Evolutionary conservation across 2,888 invertebrate species (phyloP).

Genomic region (Agonum fuliginosum): DNA sequence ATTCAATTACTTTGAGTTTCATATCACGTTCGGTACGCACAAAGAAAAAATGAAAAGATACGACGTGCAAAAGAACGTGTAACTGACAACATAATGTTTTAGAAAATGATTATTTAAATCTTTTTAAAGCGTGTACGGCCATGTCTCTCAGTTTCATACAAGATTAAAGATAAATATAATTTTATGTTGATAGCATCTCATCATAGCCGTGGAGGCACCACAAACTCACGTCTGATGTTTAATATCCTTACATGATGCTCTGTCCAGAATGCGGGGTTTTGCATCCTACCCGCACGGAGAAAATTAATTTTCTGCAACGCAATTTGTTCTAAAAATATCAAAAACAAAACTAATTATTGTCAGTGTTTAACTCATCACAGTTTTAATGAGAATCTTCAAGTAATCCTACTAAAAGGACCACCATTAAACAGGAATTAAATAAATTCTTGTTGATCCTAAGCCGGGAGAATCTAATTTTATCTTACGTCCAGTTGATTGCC

Average conservation of each 20-base stretch:
- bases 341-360: background rate
- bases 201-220: conserved; percentile 4
- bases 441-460: conserved; percentile 10
- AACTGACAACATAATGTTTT: conserved; percentile 24
- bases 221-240: conserved; percentile 12
- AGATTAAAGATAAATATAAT: conserved; percentile 48
- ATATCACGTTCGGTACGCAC: conserved; percentile 12
- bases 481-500: conserved; percentile 6
- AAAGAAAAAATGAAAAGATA: background rate
- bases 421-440: conserved; percentile 4
- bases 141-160: conserved; percentile 8
- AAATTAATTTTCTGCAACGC: background rate
- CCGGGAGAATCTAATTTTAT: background rate
- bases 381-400: background rate
- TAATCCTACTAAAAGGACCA: background rate
- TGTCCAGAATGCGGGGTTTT: background rate
- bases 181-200: conserved; percentile 34
- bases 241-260: conserved; percentile 11
- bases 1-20: conserved; percentile 4
- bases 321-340: background rate
- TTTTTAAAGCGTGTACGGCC: conserved; percentile 12
- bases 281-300: conserved; percentile 6
- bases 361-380: background rate
- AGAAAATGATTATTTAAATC: conserved; percentile 39
- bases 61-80: conserved; percentile 17